Evolutionary conservation across 1,140 invertebrate species (phyloP).

Genomic region (Drosophila bipectinata): DNA sequence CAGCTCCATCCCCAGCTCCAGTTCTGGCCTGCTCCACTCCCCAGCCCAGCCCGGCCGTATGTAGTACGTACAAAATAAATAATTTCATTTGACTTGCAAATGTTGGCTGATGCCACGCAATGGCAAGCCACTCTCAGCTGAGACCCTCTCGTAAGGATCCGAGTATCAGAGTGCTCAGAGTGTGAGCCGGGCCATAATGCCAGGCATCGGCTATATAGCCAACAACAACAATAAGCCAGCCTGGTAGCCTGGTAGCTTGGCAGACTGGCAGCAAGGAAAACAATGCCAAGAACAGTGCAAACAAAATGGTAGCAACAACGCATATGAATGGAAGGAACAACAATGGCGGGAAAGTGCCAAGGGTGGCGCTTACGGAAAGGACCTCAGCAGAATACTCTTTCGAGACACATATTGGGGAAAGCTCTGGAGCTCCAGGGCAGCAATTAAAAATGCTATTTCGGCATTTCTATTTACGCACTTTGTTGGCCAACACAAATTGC

Average conservation of each 20-base stretch:
- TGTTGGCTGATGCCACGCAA: slow-evolving; percentile 57
- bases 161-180: neutral
- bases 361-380: neutral
- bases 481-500: too few relatives aligned
- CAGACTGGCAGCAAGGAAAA: slow-evolving; percentile 31
- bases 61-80: slow-evolving; percentile 57
- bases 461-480: neutral
- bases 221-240: slow-evolving; percentile 3
- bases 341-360: neutral
- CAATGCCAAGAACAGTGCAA: slow-evolving; percentile 61
- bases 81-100: slow-evolving; percentile 81
- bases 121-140: slow-evolving; percentile 39
- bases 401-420: neutral
- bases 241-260: neutral
- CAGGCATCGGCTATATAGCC: slow-evolving; percentile 41
- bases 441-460: neutral
- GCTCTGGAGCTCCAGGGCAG: neutral
- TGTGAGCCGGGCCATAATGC: slow-evolving; percentile 38
- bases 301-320: slow-evolving; percentile 58
- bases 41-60: too few relatives aligned
- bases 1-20: neutral
- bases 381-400: slow-evolving; percentile 3
- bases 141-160: slow-evolving; percentile 3
- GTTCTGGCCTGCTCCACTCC: neutral
- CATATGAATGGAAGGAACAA: slow-evolving; percentile 34